A percentile compares a stretch with the other conserved stretches of the same genome.
phyloP scores from a whole-genome alignment of 2,113 vertebrate genomes.

The Morone saxatilis region DNA sequence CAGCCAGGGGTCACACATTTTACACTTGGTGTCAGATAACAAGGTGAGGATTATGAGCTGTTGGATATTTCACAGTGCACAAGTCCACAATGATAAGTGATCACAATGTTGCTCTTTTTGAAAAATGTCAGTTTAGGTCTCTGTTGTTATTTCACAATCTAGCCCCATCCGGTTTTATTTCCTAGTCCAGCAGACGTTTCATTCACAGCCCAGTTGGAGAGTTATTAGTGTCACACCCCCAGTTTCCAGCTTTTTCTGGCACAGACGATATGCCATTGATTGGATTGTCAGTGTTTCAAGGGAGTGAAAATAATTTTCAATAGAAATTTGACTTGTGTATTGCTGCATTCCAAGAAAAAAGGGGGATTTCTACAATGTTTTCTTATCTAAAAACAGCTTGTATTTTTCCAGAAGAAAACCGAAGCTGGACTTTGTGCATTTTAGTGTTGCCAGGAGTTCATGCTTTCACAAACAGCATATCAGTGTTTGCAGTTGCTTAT shows the following conservation, averaged over 20 bases:
- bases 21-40: conserved; percentile 8
- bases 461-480: conserved; percentile 1
- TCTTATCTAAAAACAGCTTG: conserved; percentile 15
- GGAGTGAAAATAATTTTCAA: conserved; percentile 37
- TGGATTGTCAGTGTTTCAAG: conserved; percentile 41
- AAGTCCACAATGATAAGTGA: background rate
- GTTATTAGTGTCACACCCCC: conserved; percentile 18
- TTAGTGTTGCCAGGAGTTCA: conserved; percentile 18
- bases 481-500: background rate
- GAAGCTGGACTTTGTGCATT: background rate
- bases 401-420: conserved; percentile 1
- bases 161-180: conserved; percentile 19
- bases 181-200: conserved; percentile 8
- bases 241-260: conserved; percentile 45
- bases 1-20: background rate
- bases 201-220: conserved; percentile 21
- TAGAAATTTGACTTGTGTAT: conserved; percentile 14
- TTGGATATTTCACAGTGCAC: conserved; percentile 11
- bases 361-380: conserved; percentile 30
- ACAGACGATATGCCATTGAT: conserved; percentile 28
- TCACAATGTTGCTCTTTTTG: background rate
- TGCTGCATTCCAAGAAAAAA: conserved; percentile 10
- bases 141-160: conserved; percentile 43
- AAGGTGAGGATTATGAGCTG: conserved; percentile 30
- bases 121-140: conserved; percentile 1